Percentiles rank a stretch among this genome's conserved stretches.
These are phyloP conservation scores for Chionoecetes opilio DNA, from an alignment of 1,140 invertebrate species.

Conservation along the genomic window DNA sequence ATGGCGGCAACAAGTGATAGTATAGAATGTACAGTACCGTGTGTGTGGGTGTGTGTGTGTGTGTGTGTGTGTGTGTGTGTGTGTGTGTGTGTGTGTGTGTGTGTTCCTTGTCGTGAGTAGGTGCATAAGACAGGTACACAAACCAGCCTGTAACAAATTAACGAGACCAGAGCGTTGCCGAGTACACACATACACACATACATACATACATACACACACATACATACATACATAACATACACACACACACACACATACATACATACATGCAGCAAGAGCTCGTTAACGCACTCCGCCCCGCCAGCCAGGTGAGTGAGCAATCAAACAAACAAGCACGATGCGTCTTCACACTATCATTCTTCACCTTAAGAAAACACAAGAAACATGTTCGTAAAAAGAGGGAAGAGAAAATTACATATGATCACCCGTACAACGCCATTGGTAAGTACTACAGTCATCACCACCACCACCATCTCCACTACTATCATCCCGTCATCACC, in stretches of 20 bases:
- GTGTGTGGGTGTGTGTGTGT: no score
- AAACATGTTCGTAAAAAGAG: background rate
- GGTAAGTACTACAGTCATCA: background rate
- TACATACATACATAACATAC: no score
- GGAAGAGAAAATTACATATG: background rate
- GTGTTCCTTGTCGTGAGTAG: background rate
- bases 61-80: no score
- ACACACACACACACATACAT: no score
- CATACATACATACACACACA: no score
- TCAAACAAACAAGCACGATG: constrained; percentile 7
- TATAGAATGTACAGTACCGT: no score
- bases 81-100: no score
- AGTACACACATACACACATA: no score
- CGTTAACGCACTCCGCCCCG: background rate
- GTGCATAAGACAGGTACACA: background rate
- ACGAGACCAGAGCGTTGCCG: background rate
- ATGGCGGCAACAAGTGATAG: no score
- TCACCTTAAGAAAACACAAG: background rate
- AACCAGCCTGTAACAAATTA: constrained; percentile 3
- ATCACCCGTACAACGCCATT: background rate
- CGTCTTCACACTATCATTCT: background rate
- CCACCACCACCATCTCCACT: background rate
- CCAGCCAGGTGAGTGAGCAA: background rate
- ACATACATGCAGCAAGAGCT: no score
- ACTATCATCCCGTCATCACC: background rate